These are phyloP conservation scores for Paralichthys olivaceus DNA, from an alignment of 2,113 vertebrate genomes.

Conservation along the genomic window DNA sequence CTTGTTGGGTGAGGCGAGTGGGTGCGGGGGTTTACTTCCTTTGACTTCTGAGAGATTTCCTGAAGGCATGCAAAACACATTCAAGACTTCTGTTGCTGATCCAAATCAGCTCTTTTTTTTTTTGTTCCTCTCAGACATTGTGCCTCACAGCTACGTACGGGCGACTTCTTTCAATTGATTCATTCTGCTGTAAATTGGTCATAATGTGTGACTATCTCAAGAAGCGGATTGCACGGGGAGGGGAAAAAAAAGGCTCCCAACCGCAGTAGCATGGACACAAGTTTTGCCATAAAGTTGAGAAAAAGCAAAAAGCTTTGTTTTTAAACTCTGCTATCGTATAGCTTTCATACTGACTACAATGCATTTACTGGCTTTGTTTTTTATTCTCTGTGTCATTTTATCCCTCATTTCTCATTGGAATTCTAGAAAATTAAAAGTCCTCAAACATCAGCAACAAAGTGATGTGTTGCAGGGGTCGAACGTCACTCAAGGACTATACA, in stretches of 20 bases:
- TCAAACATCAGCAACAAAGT: not conserved
- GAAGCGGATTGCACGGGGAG: constrained; percentile 22
- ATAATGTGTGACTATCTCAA: constrained; percentile 76
- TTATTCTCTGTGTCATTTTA: not conserved
- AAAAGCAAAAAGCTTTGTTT: constrained; percentile 11
- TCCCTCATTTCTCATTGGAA: not conserved
- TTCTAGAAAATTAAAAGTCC: constrained; percentile 11
- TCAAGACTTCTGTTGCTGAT: constrained; percentile 74
- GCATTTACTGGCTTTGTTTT: not conserved
- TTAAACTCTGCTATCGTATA: not conserved
- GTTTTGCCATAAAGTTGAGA: constrained; percentile 45
- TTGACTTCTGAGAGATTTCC: constrained; percentile 77
- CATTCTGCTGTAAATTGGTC: constrained; percentile 73
- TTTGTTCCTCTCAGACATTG: constrained; percentile 36
- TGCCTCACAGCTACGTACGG: constrained; percentile 62
- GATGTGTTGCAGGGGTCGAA: not conserved
- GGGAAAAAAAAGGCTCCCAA: constrained; percentile 9
- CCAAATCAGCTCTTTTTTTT: constrained; percentile 66
- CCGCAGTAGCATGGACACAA: constrained; percentile 23
- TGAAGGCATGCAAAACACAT: constrained; percentile 71
- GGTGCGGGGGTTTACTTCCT: constrained; percentile 43
- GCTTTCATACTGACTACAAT: not conserved
- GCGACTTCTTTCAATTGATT: constrained; percentile 69
- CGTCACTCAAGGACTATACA: not conserved
- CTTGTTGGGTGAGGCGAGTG: constrained; percentile 24